A percentile compares a stretch with the other conserved stretches of the same genome.
Evolutionary conservation across 1,140 invertebrate genomes (phyloP).

Genomic region (Neotoxoptera formosana): DNA sequence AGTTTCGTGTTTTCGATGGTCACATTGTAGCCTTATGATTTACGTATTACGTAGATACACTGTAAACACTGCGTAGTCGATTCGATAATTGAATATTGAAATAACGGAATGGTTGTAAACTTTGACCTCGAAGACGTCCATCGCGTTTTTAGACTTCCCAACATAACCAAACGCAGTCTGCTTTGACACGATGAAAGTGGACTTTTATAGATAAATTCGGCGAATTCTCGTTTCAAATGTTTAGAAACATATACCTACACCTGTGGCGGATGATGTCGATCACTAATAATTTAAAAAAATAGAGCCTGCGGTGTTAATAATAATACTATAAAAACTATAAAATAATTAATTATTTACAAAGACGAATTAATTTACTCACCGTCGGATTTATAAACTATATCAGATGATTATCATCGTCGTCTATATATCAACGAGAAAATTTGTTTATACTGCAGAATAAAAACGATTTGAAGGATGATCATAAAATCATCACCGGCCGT

Average conservation of each 20-base stretch:
- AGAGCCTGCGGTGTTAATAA: accelerated
- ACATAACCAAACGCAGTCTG: neutral
- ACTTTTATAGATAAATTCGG: neutral
- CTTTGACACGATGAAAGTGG: neutral
- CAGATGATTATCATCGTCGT: neutral
- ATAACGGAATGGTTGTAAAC: constrained; percentile 33
- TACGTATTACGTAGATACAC: neutral
- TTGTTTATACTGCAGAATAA: neutral
- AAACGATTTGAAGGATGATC: neutral
- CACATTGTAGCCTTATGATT: neutral
- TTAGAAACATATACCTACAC: neutral
- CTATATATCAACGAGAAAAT: neutral
- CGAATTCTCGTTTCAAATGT: neutral
- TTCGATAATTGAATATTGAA: constrained; percentile 41
- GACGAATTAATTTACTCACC: neutral
- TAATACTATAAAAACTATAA: neutral
- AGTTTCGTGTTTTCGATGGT: neutral
- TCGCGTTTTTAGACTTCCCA: neutral
- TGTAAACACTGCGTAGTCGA: neutral
- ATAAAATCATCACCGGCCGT: neutral
- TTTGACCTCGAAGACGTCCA: neutral
- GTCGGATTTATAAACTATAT: neutral
- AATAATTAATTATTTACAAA: neutral
- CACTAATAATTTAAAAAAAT: neutral
- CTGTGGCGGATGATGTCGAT: neutral